Evolutionary conservation across 2,797 vertebrate genomes (phyloP).

Genomic region (Streptopelia turtur): DNA sequence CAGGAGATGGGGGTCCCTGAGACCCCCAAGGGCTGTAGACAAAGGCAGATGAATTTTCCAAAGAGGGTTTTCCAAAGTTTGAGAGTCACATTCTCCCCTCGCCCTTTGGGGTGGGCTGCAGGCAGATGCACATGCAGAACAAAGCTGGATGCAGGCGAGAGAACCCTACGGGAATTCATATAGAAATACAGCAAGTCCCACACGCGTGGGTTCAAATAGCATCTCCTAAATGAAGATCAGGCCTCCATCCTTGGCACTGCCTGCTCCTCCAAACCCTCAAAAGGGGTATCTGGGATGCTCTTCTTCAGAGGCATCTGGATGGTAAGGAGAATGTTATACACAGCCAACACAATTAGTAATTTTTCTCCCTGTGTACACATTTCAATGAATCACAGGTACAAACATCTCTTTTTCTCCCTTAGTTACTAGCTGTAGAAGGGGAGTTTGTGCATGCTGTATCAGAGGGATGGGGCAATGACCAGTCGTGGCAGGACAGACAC

Average conservation of each 20-base stretch:
- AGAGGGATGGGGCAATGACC: not conserved
- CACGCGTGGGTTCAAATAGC: not conserved
- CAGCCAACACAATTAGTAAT: fast-evolving
- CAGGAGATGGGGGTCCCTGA: not conserved
- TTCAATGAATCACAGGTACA: not conserved
- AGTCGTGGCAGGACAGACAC: conserved; percentile 2
- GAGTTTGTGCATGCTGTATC: conserved; percentile 16
- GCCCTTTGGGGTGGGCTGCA: not conserved
- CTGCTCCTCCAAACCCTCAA: not conserved
- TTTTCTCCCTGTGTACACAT: not conserved
- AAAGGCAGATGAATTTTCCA: not conserved
- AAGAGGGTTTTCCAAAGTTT: not conserved
- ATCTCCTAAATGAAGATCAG: not conserved
- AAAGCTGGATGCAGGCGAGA: not conserved
- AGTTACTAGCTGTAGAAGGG: conserved; percentile 16
- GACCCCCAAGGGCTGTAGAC: not conserved
- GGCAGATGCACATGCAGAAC: not conserved
- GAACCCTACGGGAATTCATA: not conserved
- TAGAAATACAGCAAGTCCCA: not conserved
- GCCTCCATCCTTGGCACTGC: not conserved
- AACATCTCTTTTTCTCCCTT: not conserved
- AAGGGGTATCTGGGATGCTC: not conserved
- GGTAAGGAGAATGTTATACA: not conserved
- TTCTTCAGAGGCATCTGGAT: not conserved
- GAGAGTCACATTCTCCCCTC: not conserved